Evolutionary conservation across 2,888 invertebrate genomes (phyloP), one percentile per base, ranked within the genome.

Genomic region (Drepanosiphum platanoidis): DNA sequence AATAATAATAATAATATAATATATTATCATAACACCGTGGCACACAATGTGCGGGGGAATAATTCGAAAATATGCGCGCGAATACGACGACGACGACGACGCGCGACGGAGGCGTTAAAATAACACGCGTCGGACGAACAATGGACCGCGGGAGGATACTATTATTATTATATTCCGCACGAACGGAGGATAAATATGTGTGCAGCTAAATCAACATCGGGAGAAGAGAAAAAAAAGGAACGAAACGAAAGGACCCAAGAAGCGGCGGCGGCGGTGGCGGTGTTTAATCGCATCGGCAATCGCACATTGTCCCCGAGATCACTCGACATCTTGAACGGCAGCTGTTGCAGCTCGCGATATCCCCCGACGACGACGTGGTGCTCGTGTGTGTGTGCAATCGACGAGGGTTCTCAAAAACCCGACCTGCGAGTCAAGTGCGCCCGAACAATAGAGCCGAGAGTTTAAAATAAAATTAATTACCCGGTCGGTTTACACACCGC

Each of bases 391-490:
- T n/a, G 8, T 8, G 27, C 61, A 61, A n/a, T 64, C 30, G 18
- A 61, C 75, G 68, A 77, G 84, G 75, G 83, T 84, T 84, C 66
- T 84, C 75, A 83, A 83, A n/a, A 83, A 75, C 83, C 34, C 84
- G 84, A 77, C 84, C 84, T 39, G 27, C 36, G 52, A 84, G 84
- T 84, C 84, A 84, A 84, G 84, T 84, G 84, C 68, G 3, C 83
- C 32, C 61, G 72, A 83, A 83, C 83, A 75, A 83, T 46, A 46
- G n/a, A n/a, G 84, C 75, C 52, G 74, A 83, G 82, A 83, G 72
- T 84, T 75, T 75, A 84, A 84, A 84, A 84, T 75, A 84, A 77
- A 84, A 84, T 84, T 84, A 84, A 84, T 77, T 84, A 84, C 84
- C 84, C 84, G 61, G 75, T 74, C n/a, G 27, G 75, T 68, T 39